Evolutionary conservation across 2,113 vertebrate genomes (phyloP), one percentile per base, ranked within the genome.

Genomic region (Stictonetta naevosa): DNA sequence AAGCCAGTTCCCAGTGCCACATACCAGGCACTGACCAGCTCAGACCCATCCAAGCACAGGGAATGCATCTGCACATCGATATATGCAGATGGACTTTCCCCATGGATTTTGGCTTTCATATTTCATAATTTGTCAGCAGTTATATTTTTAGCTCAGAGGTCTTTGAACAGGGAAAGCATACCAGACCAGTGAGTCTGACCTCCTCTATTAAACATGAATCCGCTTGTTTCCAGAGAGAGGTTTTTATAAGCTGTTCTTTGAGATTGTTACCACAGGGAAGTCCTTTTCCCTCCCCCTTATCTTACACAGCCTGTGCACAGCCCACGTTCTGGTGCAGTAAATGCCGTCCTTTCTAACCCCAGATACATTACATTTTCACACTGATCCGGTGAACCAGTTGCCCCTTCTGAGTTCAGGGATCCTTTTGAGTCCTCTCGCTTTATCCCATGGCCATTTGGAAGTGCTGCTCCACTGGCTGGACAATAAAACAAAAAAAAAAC

Each of bases 351-450:
- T 67, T 56, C 64, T 73, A 55, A 5, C 20, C 58, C 69, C 67
- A 56, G 74, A 29, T 68, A 83, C 82, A 1, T 98, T 98, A 98
- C 98, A 48, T 97, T 98, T 97, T 98, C 98, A 55, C 85, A 73
- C 81, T 98, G 98, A 72, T 98, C 98, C 1, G 88, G 95, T 33
- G 97, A 98, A 88, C 95, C 38, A 3, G 95, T 85, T 58, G 85
- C 74, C 68, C 96, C 97, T 55, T 98, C 98, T 1, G 98, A 98
- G 64, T 98, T 98, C 79, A 99, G 96, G n/a, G 99, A 99, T 67
- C 98, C 93, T 94, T 98, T 98, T 2, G 99, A 99, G 97, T 99
- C 99, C 52, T 99, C 99, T 92, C 99, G 97, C 82, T 98, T 98
- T 38, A 99, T 97, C 10, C 93, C 21, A 12, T 98, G 98, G 76